These are phyloP conservation scores for Creontiades dilutus DNA, from an alignment of 2,888 invertebrate species.

Conservation along the genomic window DNA sequence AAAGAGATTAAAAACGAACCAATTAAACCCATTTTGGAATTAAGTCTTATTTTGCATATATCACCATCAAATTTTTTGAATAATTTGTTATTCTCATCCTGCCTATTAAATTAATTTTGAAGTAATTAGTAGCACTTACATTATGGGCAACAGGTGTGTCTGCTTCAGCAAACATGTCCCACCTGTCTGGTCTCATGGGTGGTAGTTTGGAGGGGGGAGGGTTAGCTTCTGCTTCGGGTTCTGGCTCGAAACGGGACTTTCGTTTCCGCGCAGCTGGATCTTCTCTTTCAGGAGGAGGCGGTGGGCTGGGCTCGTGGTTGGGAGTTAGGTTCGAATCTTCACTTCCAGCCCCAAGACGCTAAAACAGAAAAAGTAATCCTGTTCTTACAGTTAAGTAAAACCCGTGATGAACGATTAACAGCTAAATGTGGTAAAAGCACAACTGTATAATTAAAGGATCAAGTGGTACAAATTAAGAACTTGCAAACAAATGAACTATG, in stretches of 20 bases:
- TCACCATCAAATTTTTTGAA: no score
- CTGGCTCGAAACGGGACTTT: constrained; percentile 76
- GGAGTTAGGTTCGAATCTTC: constrained; percentile 81
- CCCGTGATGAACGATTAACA: no score
- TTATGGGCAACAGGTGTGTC: constrained; percentile 89
- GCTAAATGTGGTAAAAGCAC: no score
- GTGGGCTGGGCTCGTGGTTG: constrained; percentile 56
- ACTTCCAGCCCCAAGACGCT: constrained; percentile 82
- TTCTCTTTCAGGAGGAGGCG: constrained; percentile 23
- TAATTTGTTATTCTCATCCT: no score
- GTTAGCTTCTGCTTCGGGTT: constrained; percentile 76
- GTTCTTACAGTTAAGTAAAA: not conserved
- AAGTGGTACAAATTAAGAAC: no score
- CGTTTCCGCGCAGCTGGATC: constrained; percentile 58
- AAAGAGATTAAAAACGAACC: not conserved
- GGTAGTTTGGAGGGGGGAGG: constrained; percentile 70
- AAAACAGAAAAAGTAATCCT: constrained; percentile 71
- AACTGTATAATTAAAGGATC: no score
- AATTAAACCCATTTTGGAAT: not conserved
- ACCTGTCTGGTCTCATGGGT: constrained; percentile 77
- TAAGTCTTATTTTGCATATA: no score
- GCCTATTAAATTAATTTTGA: not conserved
- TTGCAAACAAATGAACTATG: no score
- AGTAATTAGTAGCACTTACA: constrained; percentile 80
- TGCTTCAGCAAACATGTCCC: constrained; percentile 96